Conservation (phyloP, 2,113 vertebrate genomes). For the Callipepla californica region DNA sequence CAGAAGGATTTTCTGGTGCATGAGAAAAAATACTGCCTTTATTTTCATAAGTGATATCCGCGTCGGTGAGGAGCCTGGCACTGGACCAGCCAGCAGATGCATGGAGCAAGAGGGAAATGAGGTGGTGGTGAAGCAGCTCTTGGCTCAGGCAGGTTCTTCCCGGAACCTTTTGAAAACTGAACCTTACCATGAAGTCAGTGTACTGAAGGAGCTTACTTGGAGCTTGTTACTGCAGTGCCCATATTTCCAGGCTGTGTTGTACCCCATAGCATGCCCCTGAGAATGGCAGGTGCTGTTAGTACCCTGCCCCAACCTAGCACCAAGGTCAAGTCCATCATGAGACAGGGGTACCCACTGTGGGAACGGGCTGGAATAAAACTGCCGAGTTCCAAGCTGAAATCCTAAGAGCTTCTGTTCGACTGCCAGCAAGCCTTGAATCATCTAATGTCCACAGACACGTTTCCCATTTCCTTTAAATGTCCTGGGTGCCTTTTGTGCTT, state of each 20-base stretch:
- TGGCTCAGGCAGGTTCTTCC: neutral
- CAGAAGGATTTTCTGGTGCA: neutral
- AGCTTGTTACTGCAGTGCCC: neutral
- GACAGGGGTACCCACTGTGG: constrained; percentile 16
- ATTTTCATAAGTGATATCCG: neutral
- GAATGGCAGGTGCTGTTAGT: neutral
- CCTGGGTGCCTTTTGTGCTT: neutral
- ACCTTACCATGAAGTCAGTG: neutral
- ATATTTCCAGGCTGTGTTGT: rapidly evolving
- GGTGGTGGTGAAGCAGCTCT: neutral
- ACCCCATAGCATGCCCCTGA: neutral
- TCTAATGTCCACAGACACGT: constrained; percentile 22
- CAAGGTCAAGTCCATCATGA: neutral
- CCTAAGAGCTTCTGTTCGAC: constrained; percentile 55
- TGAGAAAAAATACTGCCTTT: neutral
- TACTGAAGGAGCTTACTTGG: neutral
- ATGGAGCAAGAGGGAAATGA: neutral
- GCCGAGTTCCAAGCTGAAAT: neutral
- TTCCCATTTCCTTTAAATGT: constrained; percentile 42
- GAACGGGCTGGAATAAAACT: constrained; percentile 44
- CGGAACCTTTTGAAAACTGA: neutral
- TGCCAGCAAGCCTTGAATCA: constrained; percentile 67
- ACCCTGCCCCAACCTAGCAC: rapidly evolving
- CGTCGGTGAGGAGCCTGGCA: neutral
- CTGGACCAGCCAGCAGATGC: neutral